These are phyloP conservation scores for Gobio occitaniae DNA, from an alignment of 2,797 vertebrate species.

Conservation along the genomic window DNA sequence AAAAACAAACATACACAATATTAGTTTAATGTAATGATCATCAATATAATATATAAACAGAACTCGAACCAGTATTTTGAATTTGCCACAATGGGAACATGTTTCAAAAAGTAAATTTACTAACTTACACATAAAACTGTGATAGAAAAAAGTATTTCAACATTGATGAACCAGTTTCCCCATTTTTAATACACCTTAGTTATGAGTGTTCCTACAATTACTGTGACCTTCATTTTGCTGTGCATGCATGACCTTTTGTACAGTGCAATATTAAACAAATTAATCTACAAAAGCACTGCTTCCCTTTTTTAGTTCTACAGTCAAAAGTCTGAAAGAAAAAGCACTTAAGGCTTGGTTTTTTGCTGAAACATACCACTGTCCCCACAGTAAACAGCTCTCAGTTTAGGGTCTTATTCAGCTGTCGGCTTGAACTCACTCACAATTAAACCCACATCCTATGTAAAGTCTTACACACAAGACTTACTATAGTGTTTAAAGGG, in stretches of 20 bases:
- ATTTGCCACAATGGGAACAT: not conserved
- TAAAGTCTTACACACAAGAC: not conserved
- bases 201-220: not conserved
- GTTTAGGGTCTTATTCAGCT: not conserved
- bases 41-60: no score
- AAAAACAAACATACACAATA: no score
- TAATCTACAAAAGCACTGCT: not conserved
- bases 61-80: not conserved
- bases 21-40: no score
- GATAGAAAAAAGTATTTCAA: not conserved
- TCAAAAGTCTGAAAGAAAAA: not conserved
- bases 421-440: not conserved
- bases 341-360: not conserved
- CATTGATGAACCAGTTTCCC: not conserved
- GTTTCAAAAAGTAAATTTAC: not conserved
- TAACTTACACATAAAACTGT: not conserved
- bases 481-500: not conserved
- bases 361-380: not conserved
- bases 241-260: not conserved
- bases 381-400: not conserved
- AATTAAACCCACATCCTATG: slow-evolving; percentile 2
- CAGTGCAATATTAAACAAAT: not conserved
- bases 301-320: not conserved
- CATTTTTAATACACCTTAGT: not conserved
- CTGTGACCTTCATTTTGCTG: not conserved